Percentiles rank a stretch among this genome's conserved stretches.
phyloP scores from a whole-genome alignment of 1,140 invertebrate genomes.

The Ectropis grisescens region DNA sequence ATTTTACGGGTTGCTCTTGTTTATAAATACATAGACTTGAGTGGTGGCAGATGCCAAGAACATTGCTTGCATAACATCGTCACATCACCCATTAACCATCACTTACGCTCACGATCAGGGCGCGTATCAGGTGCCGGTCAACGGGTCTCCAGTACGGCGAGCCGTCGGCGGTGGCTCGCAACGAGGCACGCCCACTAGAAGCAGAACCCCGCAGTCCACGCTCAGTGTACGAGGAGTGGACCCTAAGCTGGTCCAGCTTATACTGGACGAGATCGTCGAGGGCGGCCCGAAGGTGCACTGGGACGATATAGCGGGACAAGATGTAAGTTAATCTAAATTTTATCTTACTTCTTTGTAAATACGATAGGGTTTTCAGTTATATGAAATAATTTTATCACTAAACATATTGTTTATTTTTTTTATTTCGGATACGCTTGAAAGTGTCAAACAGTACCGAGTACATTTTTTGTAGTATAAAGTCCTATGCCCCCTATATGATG shows the following conservation, averaged over 20 bases:
- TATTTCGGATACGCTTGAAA: too few species aligned
- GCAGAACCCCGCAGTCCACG: constrained; percentile 58
- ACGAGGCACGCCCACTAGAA: constrained; percentile 51
- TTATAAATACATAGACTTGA: too few species aligned
- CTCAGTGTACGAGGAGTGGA: constrained; percentile 82
- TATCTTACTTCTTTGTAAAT: neutral
- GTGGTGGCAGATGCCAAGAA: too few species aligned
- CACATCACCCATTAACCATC: constrained; percentile 8
- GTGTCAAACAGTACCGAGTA: too few species aligned
- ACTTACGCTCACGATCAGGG: constrained; percentile 10
- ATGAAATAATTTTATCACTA: too few species aligned
- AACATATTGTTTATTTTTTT: too few species aligned
- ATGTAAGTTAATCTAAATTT: constrained; percentile 72
- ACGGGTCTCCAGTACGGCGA: constrained; percentile 75
- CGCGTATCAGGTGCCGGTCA: constrained; percentile 43
- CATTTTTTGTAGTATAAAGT: too few species aligned
- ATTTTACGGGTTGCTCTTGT: too few species aligned
- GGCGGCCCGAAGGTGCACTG: constrained; percentile 88
- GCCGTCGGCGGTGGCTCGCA: constrained; percentile 61
- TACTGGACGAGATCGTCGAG: constrained; percentile 81
- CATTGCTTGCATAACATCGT: too few species aligned
- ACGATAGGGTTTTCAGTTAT: too few species aligned
- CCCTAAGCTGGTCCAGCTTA: constrained; percentile 88
- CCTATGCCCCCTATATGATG: too few species aligned
- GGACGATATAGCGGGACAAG: constrained; percentile 94